phyloP scores from a whole-genome alignment of 2,797 vertebrate genomes.

The Tenualosa ilisha region DNA sequence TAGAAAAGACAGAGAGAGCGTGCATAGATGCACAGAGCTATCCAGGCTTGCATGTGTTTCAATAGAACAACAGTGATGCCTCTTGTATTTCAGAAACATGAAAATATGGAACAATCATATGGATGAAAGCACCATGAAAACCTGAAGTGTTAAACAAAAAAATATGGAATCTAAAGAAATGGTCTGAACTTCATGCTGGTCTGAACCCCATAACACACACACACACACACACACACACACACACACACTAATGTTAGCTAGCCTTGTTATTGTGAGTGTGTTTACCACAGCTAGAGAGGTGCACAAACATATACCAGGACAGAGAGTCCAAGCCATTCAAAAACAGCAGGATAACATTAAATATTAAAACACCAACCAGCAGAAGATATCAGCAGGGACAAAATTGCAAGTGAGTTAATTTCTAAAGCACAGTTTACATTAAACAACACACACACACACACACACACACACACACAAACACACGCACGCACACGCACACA shows the following conservation, averaged over 20 bases:
- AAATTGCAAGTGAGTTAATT: background rate
- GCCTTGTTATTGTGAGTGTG: slow-evolving; percentile 10
- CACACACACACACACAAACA: background rate
- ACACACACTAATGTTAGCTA: background rate
- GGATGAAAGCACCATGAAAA: no score
- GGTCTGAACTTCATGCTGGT: no score
- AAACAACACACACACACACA: background rate
- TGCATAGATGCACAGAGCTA: background rate
- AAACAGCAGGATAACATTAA: background rate
- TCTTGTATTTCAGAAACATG: no score
- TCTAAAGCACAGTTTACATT: background rate
- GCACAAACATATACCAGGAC: background rate
- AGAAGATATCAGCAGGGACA: background rate
- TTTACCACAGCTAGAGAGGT: background rate
- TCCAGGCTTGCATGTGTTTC: background rate
- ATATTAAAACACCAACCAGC: background rate
- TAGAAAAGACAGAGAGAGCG: background rate
- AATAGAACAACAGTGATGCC: background rate
- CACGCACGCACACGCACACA: background rate
- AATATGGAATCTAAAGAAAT: no score
- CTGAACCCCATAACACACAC: no score
- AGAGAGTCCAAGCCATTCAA: background rate
- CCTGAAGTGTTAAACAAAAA: no score
- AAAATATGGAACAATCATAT: no score
- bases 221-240: slow-evolving; percentile 10